Evolutionary conservation across 2,888 invertebrate genomes (phyloP).

Genomic region (Melinaea menophilus): DNA sequence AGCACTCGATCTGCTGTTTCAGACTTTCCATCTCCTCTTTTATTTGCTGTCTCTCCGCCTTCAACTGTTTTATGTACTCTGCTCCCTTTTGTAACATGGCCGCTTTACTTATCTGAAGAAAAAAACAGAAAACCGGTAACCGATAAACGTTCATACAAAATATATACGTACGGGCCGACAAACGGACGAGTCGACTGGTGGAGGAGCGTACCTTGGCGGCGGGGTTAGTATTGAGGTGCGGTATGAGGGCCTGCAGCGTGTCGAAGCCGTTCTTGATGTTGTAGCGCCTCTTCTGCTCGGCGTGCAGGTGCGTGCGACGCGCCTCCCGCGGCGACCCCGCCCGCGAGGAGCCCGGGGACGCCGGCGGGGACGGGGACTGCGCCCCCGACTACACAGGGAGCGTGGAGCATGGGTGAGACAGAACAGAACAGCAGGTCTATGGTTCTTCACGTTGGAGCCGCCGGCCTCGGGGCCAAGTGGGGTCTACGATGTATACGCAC

Average conservation of each 20-base stretch:
- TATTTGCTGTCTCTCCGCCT: conserved; percentile 89
- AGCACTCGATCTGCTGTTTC: conserved; percentile 91
- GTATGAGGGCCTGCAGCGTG: conserved; percentile 93
- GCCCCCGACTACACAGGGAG: conserved; percentile 17
- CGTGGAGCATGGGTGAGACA: background rate
- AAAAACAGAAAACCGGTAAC: background rate
- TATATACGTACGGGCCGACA: background rate
- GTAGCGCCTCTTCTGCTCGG: conserved; percentile 96
- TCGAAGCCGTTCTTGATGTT: conserved; percentile 98
- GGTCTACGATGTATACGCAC: no score
- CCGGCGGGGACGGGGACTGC: conserved; percentile 42
- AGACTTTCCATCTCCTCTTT: conserved; percentile 94
- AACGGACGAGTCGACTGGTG: background rate
- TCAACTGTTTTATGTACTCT: conserved; percentile 94
- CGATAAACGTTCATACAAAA: background rate
- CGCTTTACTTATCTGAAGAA: conserved; percentile 89
- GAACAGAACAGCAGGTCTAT: no score
- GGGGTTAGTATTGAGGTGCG: conserved; percentile 92
- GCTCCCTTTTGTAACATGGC: conserved; percentile 98
- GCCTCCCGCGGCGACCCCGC: conserved; percentile 74
- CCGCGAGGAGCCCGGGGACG: conserved; percentile 53
- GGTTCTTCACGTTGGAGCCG: no score
- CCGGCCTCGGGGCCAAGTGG: no score
- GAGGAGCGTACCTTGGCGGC: conserved; percentile 84
- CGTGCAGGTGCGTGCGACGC: conserved; percentile 94